Base-by-base conservation (phyloP, 2,797 vertebrate species). In the Pachyuromys duprasi region DNA sequence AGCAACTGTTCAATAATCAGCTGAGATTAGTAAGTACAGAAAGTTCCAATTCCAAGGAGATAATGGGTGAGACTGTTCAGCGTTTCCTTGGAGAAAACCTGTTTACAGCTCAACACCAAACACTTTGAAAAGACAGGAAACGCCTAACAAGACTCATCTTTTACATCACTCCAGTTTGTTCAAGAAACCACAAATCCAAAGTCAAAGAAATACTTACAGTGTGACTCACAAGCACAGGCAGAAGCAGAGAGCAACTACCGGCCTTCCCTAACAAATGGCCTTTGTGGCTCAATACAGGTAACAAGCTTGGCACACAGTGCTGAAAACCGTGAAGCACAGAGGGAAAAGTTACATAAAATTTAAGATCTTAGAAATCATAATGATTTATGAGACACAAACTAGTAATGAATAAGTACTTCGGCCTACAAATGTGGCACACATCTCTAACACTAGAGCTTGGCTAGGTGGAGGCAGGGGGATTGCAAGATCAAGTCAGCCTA, bases 31-130 rank as follows among this genome's bases (percentile, higher is more conserved):
- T 90, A 96, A 13, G 39, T 2, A 67, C 0, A 97, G 75, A 78
- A 89, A 33, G 70, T 91, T 96, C 96, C 96, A 93, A 93, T 97
- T 80, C 62, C 3, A 95, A 89, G 60, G 90, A 78, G 87, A 97
- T 45, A 39, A 97, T 91, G 57, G 88, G 57, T 92, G 79, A 92
- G 84, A 42, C 0, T 89, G 70, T 13, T 94, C 82, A 91, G 70
- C 22, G 31, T 98, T 97, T 97, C 97, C 97, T 97, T 96, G 97
- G 96, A 97, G 96, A 98, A 98, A 97, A 88, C 5, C 86, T 97
- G 49, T 89, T 96, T 87, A 93, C 80, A 95, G 33, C 53, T 72
- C 93, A 97, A 94, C 81, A 97, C 39, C 49, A 95, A 97, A 88
- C 93, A 95, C 97, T 96, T 91, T 93, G 75, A 86, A 28, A 84